Evolutionary conservation across 30 jellyfish, hydroid and myxozoan genomes (phyloP), one percentile per base, ranked within the genome.

Genomic region (Catostylus mosaicus): DNA sequence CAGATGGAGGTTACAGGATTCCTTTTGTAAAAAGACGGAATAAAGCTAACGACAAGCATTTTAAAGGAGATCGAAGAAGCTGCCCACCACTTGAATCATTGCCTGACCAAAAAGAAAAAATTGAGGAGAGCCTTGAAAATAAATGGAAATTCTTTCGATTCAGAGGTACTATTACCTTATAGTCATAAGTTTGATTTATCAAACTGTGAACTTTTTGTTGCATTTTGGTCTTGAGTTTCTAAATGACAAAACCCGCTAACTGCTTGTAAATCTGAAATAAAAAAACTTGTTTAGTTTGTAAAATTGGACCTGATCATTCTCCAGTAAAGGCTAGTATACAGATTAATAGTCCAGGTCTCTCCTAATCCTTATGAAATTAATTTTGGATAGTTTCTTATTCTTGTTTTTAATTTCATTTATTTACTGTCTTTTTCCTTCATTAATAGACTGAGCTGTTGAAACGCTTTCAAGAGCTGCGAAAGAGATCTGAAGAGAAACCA

Each of bases 391-490:
- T 16, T 3, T 6, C 1, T 23, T 4, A 4, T 48, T 6, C 24
- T 3, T 48, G 24, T 48, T 27, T 48, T 27, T 26, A 1, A 2
- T 40, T 24, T 48, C 26, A 3, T 56, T 75, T n/a, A n/a, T n/a
- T n/a, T n/a, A n/a, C n/a, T n/a, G n/a, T n/a, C n/a, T n/a, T n/a
- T n/a, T n/a, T n/a, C n/a, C n/a, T n/a, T n/a, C n/a, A n/a, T n/a
- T n/a, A n/a, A 0, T 34, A 77, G 88, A 40, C 78, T 18, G 88
- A 77, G 59, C 22, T 77, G 66, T 24, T 52, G 26, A 72, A 61
- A 12, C 79, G 79, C 54, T 52, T 77, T n/a, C 33, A 77, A 40
- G 79, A 77, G 71, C 88, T 18, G 47, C 37, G 70, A 5, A 77
- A 61, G 23, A 57, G 62, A 37, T 30, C 88, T 33, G 88, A 77